Evolutionary conservation across 1,140 invertebrate species (phyloP), one percentile per base, ranked within the genome.

Genomic region (Pogonomyrmex barbatus): DNA sequence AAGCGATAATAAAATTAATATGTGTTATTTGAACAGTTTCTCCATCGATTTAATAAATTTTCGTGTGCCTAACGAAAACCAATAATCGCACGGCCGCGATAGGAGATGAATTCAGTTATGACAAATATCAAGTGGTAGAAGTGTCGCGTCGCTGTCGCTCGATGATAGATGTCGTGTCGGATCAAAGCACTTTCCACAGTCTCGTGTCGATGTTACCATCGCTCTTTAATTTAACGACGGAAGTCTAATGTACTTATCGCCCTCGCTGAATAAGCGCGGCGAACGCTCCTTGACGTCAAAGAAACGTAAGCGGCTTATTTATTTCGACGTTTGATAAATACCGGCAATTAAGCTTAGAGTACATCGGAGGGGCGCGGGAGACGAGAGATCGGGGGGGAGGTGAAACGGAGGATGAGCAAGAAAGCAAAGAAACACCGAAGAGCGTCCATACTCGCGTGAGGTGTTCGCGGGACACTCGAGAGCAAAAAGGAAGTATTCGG

Each of bases 241-340:
- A 85, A 88, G 84, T 92, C 90, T 91, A 89, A 92, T 87, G 88
- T 91, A 93, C 89, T 93, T 93, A 92, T 92, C 91, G 76, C 84
- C 87, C 75, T 89, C 81, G 89, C 89, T 93, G 91, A 93, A 90
- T 93, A 93, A 93, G 91, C 90, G 87, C 79, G 76, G 60, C 84
- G 86, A 85, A 60, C 70, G 70, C 88, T 87, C 85, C 36, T 67
- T 56, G 68, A 56, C 90, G 87, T 92, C 90, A 90, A 93, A 93
- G 90, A 92, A 92, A 90, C 90, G 85, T 93, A 93, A 93, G 93
- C 91, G 90, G 93, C 92, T 94, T 94, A 94, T 93, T 94, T 92
- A 93, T 94, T 93, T 94, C 86, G 90, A 82, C 90, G 88, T 93
- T 93, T 94, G 93, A 94, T 93, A 94, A 94, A 94, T 94, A 93